A percentile compares a stretch with the other conserved stretches of the same genome.
Conservation (phyloP, 2,888 invertebrate species). For the Salticus scenicus region DNA sequence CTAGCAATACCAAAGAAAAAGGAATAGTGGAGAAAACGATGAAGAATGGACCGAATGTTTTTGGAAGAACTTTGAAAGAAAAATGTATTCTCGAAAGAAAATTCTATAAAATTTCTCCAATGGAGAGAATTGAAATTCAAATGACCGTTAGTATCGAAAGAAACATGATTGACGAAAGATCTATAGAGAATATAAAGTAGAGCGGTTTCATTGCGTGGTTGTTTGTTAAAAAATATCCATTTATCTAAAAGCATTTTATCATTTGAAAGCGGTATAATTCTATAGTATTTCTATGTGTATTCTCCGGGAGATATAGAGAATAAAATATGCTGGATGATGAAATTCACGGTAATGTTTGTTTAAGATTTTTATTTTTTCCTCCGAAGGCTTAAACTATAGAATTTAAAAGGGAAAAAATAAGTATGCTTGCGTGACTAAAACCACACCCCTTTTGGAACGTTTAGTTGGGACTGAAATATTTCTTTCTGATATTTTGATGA, state of each 20-base stretch:
- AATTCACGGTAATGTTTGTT: too few relatives aligned
- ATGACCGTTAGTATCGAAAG: not conserved
- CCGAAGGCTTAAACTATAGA: too few relatives aligned
- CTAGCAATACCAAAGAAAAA: not conserved
- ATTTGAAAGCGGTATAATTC: not conserved
- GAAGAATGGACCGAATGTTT: not conserved
- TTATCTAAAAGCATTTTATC: not conserved
- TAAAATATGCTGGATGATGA: too few relatives aligned
- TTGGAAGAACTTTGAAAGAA: not conserved
- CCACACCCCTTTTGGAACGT: too few relatives aligned
- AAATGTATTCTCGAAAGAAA: not conserved
- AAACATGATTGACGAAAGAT: constrained; percentile 2
- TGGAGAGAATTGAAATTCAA: constrained; percentile 1
- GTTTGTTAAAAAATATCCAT: constrained; percentile 4
- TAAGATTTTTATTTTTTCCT: too few relatives aligned
- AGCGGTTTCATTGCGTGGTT: not conserved
- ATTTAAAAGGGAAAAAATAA: too few relatives aligned
- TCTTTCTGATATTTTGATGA: too few relatives aligned
- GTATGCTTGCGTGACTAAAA: too few relatives aligned
- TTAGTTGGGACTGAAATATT: too few relatives aligned
- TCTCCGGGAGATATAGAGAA: too few relatives aligned
- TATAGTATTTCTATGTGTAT: too few relatives aligned
- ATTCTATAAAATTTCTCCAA: not conserved
- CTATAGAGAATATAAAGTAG: not conserved
- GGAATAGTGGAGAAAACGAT: not conserved